Conservation (phyloP, 2,888 invertebrate genomes). For the Elaeidobius kamerunicus region DNA sequence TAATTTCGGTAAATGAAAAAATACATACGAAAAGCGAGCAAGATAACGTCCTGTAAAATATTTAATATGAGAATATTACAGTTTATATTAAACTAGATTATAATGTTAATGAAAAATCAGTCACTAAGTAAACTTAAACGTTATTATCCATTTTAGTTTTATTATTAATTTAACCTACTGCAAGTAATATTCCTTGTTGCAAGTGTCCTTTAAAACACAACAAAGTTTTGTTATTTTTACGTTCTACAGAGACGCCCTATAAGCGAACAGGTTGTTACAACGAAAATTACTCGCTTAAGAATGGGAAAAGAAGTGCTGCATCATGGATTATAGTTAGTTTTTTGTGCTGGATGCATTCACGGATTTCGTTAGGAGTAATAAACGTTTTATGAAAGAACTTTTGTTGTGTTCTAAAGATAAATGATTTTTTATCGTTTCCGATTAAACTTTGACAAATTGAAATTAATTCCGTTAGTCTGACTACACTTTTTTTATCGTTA, state of each 20-base stretch:
- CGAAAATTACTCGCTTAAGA: conserved; percentile 5
- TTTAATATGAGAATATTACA: no score
- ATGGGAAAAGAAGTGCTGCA: conserved; percentile 21
- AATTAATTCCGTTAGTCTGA: not conserved
- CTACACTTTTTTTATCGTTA: not conserved
- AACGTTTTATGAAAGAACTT: conserved; percentile 13
- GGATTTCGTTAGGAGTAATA: conserved; percentile 11
- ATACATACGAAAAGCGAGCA: no score
- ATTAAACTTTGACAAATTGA: conserved; percentile 2
- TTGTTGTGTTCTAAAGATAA: conserved; percentile 6
- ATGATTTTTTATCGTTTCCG: conserved; percentile 5
- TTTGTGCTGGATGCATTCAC: conserved; percentile 18
- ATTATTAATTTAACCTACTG: no score
- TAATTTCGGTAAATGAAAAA: no score
- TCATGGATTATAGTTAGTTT: conserved; percentile 23
- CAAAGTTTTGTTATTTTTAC: no score
- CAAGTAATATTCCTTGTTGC: no score
- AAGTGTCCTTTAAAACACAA: no score
- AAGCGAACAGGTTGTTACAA: conserved; percentile 18
- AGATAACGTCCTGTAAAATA: no score
- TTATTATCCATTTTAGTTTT: no score
- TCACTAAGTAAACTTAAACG: no score
- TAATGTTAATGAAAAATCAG: no score
- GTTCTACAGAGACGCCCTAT: not conserved
- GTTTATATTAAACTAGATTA: no score